A percentile compares a stretch with the other conserved stretches of the same genome.
Conservation (phyloP, 2,113 vertebrate genomes). For the Cyprinodon variegatus region DNA sequence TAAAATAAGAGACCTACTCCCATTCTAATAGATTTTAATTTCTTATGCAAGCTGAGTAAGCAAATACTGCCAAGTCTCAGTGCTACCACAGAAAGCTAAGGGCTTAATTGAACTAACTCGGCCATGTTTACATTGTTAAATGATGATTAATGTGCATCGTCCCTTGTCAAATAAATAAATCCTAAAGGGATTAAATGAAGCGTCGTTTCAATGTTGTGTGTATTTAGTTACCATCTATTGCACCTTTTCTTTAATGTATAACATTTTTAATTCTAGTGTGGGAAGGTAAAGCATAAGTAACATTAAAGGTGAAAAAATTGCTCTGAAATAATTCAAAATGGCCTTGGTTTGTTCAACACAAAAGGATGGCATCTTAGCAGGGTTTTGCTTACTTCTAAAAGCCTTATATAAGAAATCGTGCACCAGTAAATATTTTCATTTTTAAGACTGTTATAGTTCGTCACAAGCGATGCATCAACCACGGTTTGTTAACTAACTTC, state of each 20-base stretch:
- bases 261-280: background rate
- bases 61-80: background rate
- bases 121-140: no score
- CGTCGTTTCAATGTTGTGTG: background rate
- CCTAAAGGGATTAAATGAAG: background rate
- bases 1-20: background rate
- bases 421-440: background rate
- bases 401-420: background rate
- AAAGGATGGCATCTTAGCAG: background rate
- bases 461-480: background rate
- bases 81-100: background rate
- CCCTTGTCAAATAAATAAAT: background rate
- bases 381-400: background rate
- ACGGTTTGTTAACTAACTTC: background rate
- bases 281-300: background rate
- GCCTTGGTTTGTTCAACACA: background rate
- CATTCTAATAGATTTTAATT: background rate
- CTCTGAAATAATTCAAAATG: background rate
- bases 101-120: background rate
- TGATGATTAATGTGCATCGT: no score
- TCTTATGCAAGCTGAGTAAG: background rate
- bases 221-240: background rate
- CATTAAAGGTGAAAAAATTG: no score
- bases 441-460: background rate
- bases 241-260: background rate